Base-by-base conservation (phyloP, 2,797 vertebrate species). In the Phaenicophaeus curvirostris region DNA sequence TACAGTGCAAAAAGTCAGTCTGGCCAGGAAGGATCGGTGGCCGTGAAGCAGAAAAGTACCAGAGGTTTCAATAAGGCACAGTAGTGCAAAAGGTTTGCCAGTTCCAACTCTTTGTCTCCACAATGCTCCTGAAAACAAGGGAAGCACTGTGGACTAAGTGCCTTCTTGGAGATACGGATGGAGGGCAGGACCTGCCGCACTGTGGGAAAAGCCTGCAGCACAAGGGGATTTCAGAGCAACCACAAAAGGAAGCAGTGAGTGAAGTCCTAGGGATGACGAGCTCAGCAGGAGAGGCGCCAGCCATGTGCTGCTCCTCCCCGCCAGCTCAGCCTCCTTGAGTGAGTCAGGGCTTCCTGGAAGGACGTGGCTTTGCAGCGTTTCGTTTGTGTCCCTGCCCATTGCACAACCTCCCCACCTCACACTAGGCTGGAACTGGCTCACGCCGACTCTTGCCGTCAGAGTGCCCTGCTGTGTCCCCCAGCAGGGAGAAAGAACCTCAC, bases 201-300 rank as follows among this genome's bases (percentile, higher is more conserved):
- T 1, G 1, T 23, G 53, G 15, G 21, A 61, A 59, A 72, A 46
- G 46, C 51, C 48, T 44, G 31, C 74, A 42, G 28, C 57, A 25
- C 4, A 35, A 83, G 65, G 16, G 46, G 50, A 71, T 89, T 90
- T 89, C 75, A 80, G 65, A 80, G 65, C 62, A 74, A 75, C 37
- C 85, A 58, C 61, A 65, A 87, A 53, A 87, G 74, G 72, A 95
- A 94, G 71, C 69, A 74, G 68, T 79, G 62, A 58, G 27, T 77
- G 67, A 90, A 87, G 57, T 42, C 75, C 75, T 0, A 84, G 72
- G 23, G 80, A 79, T 54, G 68, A 90, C 0, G 2, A 0, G 3
- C 39, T 87, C 1, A 5, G 65, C n/a, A 0, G 1, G 63, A 85
- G 23, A 0, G 8, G 2, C 2, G 3, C 66, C 10, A 24, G 28